Conservation (phyloP, 2,113 vertebrate species). For the Tichodroma muraria region DNA sequence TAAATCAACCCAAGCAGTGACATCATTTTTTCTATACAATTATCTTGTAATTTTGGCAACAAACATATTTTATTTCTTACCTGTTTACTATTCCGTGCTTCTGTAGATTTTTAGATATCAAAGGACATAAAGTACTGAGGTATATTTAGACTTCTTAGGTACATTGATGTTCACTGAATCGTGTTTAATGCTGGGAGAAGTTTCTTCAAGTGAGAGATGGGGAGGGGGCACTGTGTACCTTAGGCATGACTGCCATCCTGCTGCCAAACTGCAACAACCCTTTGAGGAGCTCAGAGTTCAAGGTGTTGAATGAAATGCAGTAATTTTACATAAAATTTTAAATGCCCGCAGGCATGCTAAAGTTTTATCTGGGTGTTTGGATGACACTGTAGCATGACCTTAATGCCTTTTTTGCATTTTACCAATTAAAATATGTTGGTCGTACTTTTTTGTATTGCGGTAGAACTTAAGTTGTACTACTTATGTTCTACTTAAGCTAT, state of each 20-base stretch:
- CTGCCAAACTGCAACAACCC: conserved; percentile 55
- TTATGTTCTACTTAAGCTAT: no score
- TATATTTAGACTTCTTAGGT: neutral
- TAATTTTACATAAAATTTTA: conserved; percentile 63
- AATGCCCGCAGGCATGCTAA: conserved; percentile 58
- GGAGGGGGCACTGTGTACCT: neutral
- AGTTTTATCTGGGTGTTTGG: conserved; percentile 54
- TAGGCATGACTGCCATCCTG: conserved; percentile 39
- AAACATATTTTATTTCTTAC: neutral
- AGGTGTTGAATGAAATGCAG: conserved; percentile 53
- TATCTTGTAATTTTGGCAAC: neutral
- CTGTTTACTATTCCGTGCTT: neutral
- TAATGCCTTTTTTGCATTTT: conserved; percentile 62
- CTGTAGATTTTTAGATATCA: neutral
- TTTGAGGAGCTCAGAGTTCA: conserved; percentile 41
- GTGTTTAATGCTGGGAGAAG: neutral
- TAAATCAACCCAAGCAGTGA: neutral
- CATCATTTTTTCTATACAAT: neutral
- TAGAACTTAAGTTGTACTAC: no score
- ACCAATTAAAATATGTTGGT: conserved; percentile 62
- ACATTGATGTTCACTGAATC: neutral
- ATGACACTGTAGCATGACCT: conserved; percentile 56
- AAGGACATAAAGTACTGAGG: neutral
- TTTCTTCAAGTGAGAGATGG: neutral
- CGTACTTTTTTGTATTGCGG: neutral